Percentiles rank a stretch among this genome's conserved stretches.
Evolutionary conservation across 2,113 vertebrate genomes (phyloP).

Genomic region (Hydrochoerus hydrochaeris): DNA sequence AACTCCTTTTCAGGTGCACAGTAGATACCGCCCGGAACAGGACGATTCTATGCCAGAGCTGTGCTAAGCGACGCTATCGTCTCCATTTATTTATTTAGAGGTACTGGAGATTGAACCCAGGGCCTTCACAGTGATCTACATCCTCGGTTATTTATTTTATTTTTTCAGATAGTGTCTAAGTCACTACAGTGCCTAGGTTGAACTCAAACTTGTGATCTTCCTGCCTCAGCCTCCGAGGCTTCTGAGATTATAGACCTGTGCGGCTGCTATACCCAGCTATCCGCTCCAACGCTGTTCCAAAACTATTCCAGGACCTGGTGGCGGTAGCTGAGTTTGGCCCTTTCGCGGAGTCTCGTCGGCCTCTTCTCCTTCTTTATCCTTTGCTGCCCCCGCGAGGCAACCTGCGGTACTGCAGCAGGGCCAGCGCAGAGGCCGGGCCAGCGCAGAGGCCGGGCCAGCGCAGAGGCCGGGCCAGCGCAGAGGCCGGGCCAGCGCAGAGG

Average conservation of each 20-base stretch:
- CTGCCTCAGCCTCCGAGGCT: neutral
- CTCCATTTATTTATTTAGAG: neutral
- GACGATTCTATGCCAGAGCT: neutral
- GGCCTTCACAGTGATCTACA: neutral
- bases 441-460: too few relatives aligned
- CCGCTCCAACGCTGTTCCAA: neutral
- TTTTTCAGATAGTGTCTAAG: neutral
- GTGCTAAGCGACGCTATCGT: neutral
- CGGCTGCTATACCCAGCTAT: neutral
- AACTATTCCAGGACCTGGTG: neutral
- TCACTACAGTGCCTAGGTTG: neutral
- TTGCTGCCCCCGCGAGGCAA: conserved; percentile 34
- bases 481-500: too few relatives aligned
- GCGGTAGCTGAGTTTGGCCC: neutral
- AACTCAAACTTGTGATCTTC: neutral
- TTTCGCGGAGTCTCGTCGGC: neutral
- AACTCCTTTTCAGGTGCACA: neutral
- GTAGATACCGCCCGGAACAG: fast-evolving
- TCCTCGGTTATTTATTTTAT: neutral
- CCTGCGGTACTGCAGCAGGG: neutral
- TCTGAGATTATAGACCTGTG: neutral
- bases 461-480: neutral
- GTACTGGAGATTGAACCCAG: neutral
- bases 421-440: fast-evolving
- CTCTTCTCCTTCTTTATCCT: conserved; percentile 22